Evolutionary conservation across 2,797 vertebrate genomes (phyloP), one percentile per base, ranked within the genome.

Genomic region (Cygnus olor): DNA sequence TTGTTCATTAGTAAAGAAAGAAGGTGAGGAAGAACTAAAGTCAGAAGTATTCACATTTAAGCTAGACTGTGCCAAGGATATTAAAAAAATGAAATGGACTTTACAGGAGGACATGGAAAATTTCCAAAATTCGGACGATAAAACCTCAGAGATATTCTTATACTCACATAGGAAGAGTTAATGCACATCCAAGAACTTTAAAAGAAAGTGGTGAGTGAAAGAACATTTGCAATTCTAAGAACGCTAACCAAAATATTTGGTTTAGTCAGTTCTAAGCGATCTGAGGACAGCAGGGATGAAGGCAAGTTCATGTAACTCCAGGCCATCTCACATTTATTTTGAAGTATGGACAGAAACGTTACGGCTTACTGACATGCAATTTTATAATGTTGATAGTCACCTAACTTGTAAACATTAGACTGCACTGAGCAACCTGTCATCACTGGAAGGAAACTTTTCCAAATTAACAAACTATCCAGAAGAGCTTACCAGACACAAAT

Each of bases 331-430:
- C 20, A 8, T 11, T 20, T 17, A 56, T 42, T 25, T 7, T 72
- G 15, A 42, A 54, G 15, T 7, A 14, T 7, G 16, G 40, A 38
- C 51, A 54, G 7, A 18, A 56, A 36, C 1, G 20, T 17, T 13
- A 49, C 19, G 32, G 3, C 4, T 44, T 28, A 44, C 0, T 63
- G 9, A 58, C 1, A 2, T 5, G 3, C 19, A n/a, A 22, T 25
- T 47, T 54, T 24, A 28, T 1, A 1, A 7, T 16, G 73, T 10
- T 17, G 54, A 20, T 8, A 45, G 14, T 42, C 20, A 3, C 40
- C 14, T 34, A 10, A 10, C 24, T 60, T 25, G 24, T 56, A 54
- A 65, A 58, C 28, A 21, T 8, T 4, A 7, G 14, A 10, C 30
- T 14, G 12, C 40, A 25, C 28, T 10, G 8, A 53, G 28, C 14